Conservation (phyloP, 1,140 invertebrate species). For the Trachymyrmex septentrionalis region DNA sequence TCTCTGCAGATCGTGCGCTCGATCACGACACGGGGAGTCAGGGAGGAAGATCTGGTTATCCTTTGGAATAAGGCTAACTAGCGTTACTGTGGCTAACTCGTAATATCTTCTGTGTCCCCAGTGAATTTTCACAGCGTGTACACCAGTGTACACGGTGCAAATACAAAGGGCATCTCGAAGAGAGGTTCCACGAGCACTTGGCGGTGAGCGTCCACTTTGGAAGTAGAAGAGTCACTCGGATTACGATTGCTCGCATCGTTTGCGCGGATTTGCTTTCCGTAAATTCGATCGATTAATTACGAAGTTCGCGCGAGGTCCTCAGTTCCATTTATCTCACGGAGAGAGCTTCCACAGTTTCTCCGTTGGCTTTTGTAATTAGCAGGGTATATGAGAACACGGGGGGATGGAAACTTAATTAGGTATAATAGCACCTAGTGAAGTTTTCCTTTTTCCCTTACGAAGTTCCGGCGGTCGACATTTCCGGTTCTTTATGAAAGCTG, state of each 20-base stretch:
- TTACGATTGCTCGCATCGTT: conserved; percentile 42
- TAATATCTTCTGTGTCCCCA: background rate
- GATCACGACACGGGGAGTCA: background rate
- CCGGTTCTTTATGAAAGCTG: conserved; percentile 12
- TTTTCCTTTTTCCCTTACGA: background rate
- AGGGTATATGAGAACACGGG: background rate
- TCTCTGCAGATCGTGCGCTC: background rate
- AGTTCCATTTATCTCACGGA: background rate
- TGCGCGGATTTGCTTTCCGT: background rate
- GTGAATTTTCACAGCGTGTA: conserved; percentile 29
- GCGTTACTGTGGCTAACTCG: background rate
- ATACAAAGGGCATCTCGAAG: conserved; percentile 13
- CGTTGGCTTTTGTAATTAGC: conserved; percentile 34
- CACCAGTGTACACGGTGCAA: background rate
- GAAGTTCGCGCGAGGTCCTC: background rate
- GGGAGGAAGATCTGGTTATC: conserved; percentile 14
- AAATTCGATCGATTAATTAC: conserved; percentile 5
- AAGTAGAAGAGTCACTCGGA: conserved; percentile 5
- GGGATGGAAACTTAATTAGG: background rate
- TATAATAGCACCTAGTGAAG: background rate
- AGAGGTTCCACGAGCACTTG: conserved; percentile 12
- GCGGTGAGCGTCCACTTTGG: conserved; percentile 28
- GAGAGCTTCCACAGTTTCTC: background rate
- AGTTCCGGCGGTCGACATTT: conserved; percentile 3
- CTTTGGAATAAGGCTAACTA: conserved; percentile 21